Base-by-base conservation (phyloP, 2,797 vertebrate genomes). In the Psittacula echo region DNA sequence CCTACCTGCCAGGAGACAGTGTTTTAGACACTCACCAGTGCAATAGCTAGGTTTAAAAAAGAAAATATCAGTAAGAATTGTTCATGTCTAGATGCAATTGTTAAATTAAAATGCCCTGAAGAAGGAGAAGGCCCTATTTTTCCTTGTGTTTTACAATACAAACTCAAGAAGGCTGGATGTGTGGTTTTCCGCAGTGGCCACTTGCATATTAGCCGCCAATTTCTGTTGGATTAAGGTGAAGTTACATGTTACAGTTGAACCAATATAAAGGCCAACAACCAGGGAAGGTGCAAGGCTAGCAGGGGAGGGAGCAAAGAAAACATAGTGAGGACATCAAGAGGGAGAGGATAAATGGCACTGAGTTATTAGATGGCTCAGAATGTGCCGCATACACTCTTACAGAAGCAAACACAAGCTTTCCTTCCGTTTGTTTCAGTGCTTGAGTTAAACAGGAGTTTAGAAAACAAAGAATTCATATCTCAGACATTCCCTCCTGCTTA, bases 371-470 rank as follows among this genome's bases (percentile, higher is more conserved):
- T 21, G 23, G 22, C 44, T 83, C 44, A 10, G 10, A 44, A 37
- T 30, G 51, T 41, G 56, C 60, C 0, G 0, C 1, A 7, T 47
- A 51, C 62, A 18, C 66, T 66, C 39, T 44, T 73, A 30, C 0
- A 11, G 47, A 73, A 61, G 7, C 61, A 72, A 67, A 74, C 51
- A 29, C 9, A 23, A 11, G 8, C 34, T 85, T 78, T 44, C 41
- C 24, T 87, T 44, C 34, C 54, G 53, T 44, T 92, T 87, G 39
- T 79, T 66, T 64, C 47, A 8, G 39, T 26, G 60, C 74, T 74
- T 29, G 65, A 56, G 22, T 61, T 72, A 22, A 58, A 27, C 16
- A 54, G 22, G 53, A 66, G 72, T 60, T 84, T 44, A 86, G 22
- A 66, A 90, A 83, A 42, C 70, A 71, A 76, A 60, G 29, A 47